Percentiles rank a stretch among this genome's conserved stretches.
These are phyloP conservation scores for Vipera ursinii DNA, from an alignment of 2,797 vertebrate species.

Conservation along the genomic window DNA sequence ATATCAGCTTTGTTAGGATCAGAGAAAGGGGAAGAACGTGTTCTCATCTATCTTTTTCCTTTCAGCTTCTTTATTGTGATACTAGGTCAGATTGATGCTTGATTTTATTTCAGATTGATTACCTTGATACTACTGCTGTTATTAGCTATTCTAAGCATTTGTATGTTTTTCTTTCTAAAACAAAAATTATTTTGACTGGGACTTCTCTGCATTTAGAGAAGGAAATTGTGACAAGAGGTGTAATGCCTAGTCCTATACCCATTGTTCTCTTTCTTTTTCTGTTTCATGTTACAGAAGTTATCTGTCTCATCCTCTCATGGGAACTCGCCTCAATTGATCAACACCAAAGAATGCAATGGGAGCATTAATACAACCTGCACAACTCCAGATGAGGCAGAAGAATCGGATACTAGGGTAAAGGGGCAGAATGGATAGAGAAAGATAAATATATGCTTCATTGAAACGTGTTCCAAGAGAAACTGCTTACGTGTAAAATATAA, in stretches of 20 bases:
- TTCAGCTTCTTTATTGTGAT: neutral
- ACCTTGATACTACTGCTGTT: neutral
- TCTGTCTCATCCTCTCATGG: slow-evolving; percentile 70
- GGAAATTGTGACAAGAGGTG: neutral
- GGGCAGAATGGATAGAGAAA: slow-evolving; percentile 8
- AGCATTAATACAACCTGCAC: slow-evolving; percentile 68
- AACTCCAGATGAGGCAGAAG: slow-evolving; percentile 72
- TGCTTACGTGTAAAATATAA: neutral
- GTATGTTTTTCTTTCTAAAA: neutral
- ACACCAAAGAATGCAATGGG: slow-evolving; percentile 77
- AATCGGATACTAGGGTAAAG: slow-evolving; percentile 80
- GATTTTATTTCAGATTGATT: neutral
- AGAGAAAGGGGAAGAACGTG: neutral
- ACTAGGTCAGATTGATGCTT: neutral
- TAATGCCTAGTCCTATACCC: neutral
- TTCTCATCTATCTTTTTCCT: neutral
- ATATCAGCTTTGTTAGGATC: neutral
- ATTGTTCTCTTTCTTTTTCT: neutral
- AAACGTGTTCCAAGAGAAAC: neutral
- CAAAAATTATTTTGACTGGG: neutral
- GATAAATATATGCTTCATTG: neutral
- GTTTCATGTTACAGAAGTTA: slow-evolving; percentile 61
- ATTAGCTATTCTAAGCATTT: neutral
- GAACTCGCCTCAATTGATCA: slow-evolving; percentile 77
- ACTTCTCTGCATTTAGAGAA: neutral